Percentiles rank a stretch among this genome's conserved stretches.
phyloP scores from a whole-genome alignment of 2,113 vertebrate species.

The Lethenteron camtschaticum region DNA sequence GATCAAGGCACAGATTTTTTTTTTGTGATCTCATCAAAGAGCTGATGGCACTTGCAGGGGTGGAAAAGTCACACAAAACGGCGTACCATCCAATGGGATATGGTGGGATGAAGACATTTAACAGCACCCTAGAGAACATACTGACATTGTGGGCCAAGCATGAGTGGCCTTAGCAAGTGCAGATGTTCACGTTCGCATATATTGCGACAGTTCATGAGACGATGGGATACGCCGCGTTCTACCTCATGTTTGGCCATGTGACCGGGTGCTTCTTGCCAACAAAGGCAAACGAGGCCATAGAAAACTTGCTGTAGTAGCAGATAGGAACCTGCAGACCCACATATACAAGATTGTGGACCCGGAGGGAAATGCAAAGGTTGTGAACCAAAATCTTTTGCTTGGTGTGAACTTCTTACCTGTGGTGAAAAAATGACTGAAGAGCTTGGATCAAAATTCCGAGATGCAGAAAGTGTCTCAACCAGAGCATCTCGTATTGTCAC shows the following conservation, averaged over 20 bases:
- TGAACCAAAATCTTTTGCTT: too few species aligned
- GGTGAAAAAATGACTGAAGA: too few species aligned
- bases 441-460: too few species aligned
- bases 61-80: conserved; percentile 7
- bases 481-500: too few species aligned
- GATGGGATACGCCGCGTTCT: too few species aligned
- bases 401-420: too few species aligned
- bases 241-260: background rate
- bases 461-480: too few species aligned
- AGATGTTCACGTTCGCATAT: too few species aligned
- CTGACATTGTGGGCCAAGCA: conserved; percentile 8
- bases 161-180: background rate
- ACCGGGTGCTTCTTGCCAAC: conserved; percentile 9
- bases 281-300: conserved; percentile 9
- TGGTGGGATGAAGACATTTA: too few species aligned
- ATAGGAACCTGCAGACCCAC: conserved; percentile 3
- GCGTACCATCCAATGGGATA: background rate
- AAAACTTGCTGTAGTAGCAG: conserved; percentile 7
- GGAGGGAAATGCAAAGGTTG: too few species aligned
- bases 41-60: background rate
- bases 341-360: background rate
- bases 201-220: too few species aligned
- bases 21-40: conserved; percentile 7
- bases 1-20: conserved; percentile 10
- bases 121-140: too few species aligned